Conservation (phyloP, 2,113 vertebrate genomes). For the Emydura subglobosa region DNA sequence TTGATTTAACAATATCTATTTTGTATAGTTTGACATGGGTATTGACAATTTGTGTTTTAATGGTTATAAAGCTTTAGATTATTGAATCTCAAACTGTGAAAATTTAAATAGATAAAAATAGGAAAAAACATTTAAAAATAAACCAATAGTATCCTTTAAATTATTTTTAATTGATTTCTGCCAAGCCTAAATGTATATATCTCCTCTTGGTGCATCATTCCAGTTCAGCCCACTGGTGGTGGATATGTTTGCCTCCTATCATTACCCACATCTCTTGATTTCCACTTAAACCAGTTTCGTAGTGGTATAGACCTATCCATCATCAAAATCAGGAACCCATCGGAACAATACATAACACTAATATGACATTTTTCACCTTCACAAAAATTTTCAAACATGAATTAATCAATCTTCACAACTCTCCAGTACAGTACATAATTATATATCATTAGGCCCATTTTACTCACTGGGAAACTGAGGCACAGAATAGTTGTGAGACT, state of each 20-base stretch:
- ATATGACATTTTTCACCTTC: slow-evolving; percentile 42
- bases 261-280: slow-evolving; percentile 42
- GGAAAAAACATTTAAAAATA: neutral
- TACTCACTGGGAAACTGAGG: neutral
- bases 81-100: neutral
- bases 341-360: slow-evolving; percentile 62
- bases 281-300: slow-evolving; percentile 49
- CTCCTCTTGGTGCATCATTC: neutral
- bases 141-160: neutral
- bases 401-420: slow-evolving; percentile 51
- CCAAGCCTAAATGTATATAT: neutral
- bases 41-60: neutral
- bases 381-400: slow-evolving; percentile 58
- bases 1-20: neutral
- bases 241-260: slow-evolving; percentile 16
- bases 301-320: slow-evolving; percentile 28
- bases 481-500: slow-evolving; percentile 35
- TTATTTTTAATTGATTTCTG: neutral
- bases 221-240: neutral
- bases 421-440: neutral
- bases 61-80: neutral
- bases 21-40: neutral
- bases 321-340: slow-evolving; percentile 54
- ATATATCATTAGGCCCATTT: slow-evolving; percentile 31
- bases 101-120: neutral